These are phyloP conservation scores for Platichthys stellatus DNA, from an alignment of 2,113 vertebrate genomes.

Conservation along the genomic window DNA sequence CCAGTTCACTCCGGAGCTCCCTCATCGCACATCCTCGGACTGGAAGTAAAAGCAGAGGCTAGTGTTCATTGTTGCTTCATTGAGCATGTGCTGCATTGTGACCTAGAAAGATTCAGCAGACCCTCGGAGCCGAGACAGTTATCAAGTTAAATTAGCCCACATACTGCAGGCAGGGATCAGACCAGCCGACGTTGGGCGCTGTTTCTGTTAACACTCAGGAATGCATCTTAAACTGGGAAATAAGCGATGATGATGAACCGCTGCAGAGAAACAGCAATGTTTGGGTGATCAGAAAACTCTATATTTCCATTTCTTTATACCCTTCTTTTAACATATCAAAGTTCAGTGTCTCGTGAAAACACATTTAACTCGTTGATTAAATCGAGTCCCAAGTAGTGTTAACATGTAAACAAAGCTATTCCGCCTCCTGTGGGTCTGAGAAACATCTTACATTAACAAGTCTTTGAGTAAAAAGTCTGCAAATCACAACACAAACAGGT, in stretches of 20 bases:
- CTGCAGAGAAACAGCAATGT: slow-evolving; percentile 10
- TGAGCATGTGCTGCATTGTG: slow-evolving; percentile 72
- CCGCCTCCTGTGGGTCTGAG: slow-evolving; percentile 31
- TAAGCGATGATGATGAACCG: slow-evolving; percentile 27
- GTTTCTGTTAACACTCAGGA: slow-evolving; percentile 32
- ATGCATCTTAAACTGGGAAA: slow-evolving; percentile 29
- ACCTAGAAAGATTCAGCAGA: slow-evolving; percentile 73
- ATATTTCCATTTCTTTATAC: not conserved
- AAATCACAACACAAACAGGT: slow-evolving; percentile 68
- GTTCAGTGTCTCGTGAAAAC: not conserved
- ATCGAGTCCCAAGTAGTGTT: slow-evolving; percentile 50
- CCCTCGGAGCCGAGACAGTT: slow-evolving; percentile 62
- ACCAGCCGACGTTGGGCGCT: slow-evolving; percentile 39
- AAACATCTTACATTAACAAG: slow-evolving; percentile 60
- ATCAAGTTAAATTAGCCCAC: slow-evolving; percentile 74
- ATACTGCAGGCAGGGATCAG: slow-evolving; percentile 55
- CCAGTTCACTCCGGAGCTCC: slow-evolving; percentile 69
- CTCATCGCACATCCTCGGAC: slow-evolving; percentile 58
- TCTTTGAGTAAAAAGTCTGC: slow-evolving; percentile 49
- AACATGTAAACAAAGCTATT: slow-evolving; percentile 67
- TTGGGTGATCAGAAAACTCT: not conserved
- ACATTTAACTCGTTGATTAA: slow-evolving; percentile 49
- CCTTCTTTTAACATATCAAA: not conserved
- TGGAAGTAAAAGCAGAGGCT: slow-evolving; percentile 64
- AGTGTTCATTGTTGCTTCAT: slow-evolving; percentile 65